phyloP scores from a whole-genome alignment of 2,797 vertebrate species.

The Percopsis omiscomaycus region DNA sequence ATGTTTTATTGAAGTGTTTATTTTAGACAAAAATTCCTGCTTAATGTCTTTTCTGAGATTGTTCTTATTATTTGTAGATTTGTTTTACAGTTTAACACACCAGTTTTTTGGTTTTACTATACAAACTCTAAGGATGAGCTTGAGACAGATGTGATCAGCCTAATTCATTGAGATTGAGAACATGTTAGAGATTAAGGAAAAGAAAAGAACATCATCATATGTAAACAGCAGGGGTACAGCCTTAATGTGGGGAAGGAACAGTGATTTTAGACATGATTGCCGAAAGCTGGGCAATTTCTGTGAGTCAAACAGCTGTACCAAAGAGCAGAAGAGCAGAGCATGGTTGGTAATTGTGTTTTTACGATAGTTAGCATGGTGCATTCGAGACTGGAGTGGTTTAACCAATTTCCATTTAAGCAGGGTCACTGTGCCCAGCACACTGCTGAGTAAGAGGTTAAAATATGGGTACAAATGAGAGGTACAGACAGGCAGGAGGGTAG shows the following conservation, averaged over 20 bases:
- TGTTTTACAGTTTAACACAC: no score
- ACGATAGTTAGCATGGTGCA: neutral
- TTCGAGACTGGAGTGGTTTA: conserved; percentile 21
- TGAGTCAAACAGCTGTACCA: neutral
- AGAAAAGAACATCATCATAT: neutral
- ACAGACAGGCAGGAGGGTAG: neutral
- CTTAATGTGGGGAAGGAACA: neutral
- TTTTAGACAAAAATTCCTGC: no score
- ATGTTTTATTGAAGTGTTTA: neutral
- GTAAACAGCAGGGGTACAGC: neutral
- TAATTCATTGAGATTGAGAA: no score
- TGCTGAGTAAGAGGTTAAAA: conserved; percentile 4
- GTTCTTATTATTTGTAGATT: no score
- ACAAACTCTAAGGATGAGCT: no score
- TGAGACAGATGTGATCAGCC: no score
- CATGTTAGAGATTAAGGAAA: neutral
- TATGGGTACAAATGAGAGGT: conserved; percentile 8
- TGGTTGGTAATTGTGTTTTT: neutral
- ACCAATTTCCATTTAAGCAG: conserved; percentile 12
- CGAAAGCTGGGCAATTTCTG: neutral
- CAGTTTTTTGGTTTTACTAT: no score
- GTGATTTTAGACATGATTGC: neutral
- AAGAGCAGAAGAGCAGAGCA: neutral
- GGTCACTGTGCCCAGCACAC: conserved; percentile 53
- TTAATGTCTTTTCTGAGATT: no score